Evolutionary conservation across 2,888 invertebrate genomes (phyloP).

Genomic region (Rutpela maculata): DNA sequence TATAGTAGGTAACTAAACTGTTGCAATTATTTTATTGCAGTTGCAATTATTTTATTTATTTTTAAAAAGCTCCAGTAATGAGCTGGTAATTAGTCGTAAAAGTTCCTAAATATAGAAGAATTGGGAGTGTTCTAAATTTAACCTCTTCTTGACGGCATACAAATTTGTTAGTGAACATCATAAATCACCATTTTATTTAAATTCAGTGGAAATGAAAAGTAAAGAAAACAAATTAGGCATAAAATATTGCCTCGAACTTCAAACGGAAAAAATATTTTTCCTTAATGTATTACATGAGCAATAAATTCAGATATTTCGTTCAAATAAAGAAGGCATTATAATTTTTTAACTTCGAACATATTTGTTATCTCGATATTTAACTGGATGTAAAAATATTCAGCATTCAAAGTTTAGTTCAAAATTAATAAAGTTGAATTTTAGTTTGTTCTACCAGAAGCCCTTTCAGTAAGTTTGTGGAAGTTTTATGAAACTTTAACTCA

Average conservation of each 20-base stretch:
- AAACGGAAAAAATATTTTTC: background rate
- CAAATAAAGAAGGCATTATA: background rate
- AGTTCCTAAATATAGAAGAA: too few relatives aligned
- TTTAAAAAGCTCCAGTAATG: too few relatives aligned
- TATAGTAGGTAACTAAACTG: too few relatives aligned
- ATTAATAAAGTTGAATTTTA: constrained; percentile 21
- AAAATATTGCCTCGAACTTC: background rate
- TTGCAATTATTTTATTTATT: too few relatives aligned
- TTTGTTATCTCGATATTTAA: background rate
- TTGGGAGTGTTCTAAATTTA: too few relatives aligned
- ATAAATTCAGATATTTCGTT: background rate
- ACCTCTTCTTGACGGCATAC: too few relatives aligned
- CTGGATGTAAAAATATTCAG: background rate
- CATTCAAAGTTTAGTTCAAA: constrained; percentile 12
- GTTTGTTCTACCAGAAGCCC: constrained; percentile 8
- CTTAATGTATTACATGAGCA: background rate
- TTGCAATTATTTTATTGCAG: too few relatives aligned
- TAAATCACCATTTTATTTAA: background rate
- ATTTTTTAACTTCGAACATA: background rate
- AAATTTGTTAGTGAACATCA: background rate
- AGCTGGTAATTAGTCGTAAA: too few relatives aligned
- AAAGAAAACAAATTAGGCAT: background rate
- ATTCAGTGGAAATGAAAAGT: background rate
- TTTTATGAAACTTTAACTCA: background rate
- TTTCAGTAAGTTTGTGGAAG: background rate